These are phyloP conservation scores for Nasua narica DNA, from an alignment of 2,797 vertebrate species.

Conservation along the genomic window DNA sequence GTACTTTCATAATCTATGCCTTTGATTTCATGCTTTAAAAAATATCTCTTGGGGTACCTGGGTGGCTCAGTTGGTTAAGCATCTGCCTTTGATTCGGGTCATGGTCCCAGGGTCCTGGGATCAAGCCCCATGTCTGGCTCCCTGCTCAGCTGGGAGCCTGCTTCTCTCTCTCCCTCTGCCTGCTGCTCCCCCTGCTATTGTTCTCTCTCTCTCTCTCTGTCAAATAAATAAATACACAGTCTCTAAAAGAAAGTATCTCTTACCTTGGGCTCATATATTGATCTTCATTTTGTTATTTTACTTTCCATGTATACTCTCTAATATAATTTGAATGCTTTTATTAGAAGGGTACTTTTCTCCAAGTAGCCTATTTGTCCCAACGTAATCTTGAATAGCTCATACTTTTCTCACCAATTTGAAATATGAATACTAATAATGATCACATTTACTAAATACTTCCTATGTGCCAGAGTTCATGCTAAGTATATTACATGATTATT, in stretches of 20 bases:
- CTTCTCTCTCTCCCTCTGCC: not conserved
- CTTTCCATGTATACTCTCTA: not conserved
- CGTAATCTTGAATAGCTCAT: not conserved
- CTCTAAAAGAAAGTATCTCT: not conserved
- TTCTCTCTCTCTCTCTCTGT: not conserved
- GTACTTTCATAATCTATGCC: not conserved
- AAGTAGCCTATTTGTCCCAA: slow-evolving; percentile 27
- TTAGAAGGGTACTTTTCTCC: not conserved
- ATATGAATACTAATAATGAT: not conserved
- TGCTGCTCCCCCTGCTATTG: not conserved
- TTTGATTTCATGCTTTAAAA: slow-evolving; percentile 17
- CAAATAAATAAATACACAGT: not conserved
- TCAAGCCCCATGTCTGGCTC: not conserved
- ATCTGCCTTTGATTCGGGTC: not conserved
- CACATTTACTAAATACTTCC: not conserved
- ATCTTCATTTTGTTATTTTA: not conserved
- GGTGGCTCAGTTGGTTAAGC: not conserved
- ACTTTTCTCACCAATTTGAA: slow-evolving; percentile 22
- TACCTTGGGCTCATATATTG: not conserved
- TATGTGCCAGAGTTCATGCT: not conserved
- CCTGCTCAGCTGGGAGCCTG: not conserved
- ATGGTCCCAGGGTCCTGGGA: not conserved
- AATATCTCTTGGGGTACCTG: not conserved
- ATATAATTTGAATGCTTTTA: not conserved
- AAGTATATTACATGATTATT: not conserved